A percentile compares a stretch with the other conserved stretches of the same genome.
Evolutionary conservation across 1,140 invertebrate species (phyloP).

Genomic region (Chrysopa pallens): DNA sequence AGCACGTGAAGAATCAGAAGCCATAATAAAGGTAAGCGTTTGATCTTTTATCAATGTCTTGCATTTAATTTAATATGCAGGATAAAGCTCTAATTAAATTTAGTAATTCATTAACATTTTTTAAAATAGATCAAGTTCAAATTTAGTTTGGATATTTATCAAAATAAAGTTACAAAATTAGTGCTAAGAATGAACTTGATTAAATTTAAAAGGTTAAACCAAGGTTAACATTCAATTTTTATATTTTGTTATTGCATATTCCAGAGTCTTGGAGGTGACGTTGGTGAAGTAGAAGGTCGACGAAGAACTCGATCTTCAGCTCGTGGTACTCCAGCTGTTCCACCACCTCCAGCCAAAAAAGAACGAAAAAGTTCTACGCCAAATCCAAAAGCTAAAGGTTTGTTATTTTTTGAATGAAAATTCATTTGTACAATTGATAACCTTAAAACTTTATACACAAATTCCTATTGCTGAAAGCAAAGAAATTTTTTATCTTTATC

Average conservation of each 20-base stretch:
- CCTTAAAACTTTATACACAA: too few species aligned
- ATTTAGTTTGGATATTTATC: neutral
- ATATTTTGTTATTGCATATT: slow-evolving; percentile 2
- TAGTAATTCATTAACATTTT: neutral
- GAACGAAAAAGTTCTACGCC: slow-evolving; percentile 17
- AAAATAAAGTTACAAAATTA: neutral
- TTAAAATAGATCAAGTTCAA: neutral
- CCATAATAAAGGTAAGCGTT: slow-evolving; percentile 17
- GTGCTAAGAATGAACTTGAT: neutral
- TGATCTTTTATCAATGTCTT: neutral
- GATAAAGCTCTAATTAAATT: neutral
- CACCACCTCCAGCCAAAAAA: slow-evolving; percentile 24
- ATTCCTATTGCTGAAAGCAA: too few species aligned
- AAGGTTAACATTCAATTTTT: too few species aligned
- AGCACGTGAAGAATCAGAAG: slow-evolving; percentile 17
- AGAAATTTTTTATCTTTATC: too few species aligned
- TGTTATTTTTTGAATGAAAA: too few species aligned
- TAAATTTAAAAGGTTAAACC: too few species aligned
- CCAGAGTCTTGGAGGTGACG: slow-evolving; percentile 14
- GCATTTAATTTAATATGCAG: neutral
- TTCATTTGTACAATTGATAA: too few species aligned
- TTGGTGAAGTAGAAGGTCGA: slow-evolving; percentile 19
- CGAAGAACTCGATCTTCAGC: slow-evolving; percentile 23
- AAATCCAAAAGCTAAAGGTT: slow-evolving; percentile 8
- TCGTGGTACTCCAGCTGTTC: slow-evolving; percentile 20